A percentile compares a stretch with the other conserved stretches of the same genome.
These are phyloP conservation scores for Luffia ferchaultella DNA, from an alignment of 2,888 invertebrate species.

Conservation along the genomic window DNA sequence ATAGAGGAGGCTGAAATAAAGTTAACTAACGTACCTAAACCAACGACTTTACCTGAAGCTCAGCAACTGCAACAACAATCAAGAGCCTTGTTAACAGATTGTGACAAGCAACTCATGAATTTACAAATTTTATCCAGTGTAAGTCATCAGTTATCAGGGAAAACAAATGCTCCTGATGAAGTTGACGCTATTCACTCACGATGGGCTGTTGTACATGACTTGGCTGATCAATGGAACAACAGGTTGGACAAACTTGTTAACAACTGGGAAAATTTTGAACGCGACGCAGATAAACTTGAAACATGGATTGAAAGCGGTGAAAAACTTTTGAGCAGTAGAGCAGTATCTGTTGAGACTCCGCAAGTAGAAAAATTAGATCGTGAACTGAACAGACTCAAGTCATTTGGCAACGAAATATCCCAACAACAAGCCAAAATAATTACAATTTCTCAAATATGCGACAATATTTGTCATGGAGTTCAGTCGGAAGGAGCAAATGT, in stretches of 20 bases:
- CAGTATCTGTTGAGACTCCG: constrained; percentile 71
- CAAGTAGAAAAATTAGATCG: constrained; percentile 80
- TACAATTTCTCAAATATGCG: constrained; percentile 79
- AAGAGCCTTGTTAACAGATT: constrained; percentile 77
- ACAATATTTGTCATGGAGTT: constrained; percentile 79
- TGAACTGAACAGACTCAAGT: constrained; percentile 78
- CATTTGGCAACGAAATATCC: constrained; percentile 84
- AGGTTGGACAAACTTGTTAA: constrained; percentile 81
- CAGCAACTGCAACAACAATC: constrained; percentile 76
- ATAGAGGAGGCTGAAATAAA: constrained; percentile 88
- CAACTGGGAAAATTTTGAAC: constrained; percentile 85
- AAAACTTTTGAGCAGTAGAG: constrained; percentile 65
- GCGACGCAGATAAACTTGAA: constrained; percentile 77
- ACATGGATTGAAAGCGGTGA: constrained; percentile 78
- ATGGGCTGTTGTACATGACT: constrained; percentile 85
- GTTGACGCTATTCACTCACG: constrained; percentile 84
- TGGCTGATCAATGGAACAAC: constrained; percentile 78
- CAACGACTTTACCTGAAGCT: constrained; percentile 83
- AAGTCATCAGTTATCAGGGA: constrained; percentile 78
- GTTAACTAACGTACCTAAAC: constrained; percentile 77
- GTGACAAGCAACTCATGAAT: constrained; percentile 77
- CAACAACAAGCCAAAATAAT: constrained; percentile 87
- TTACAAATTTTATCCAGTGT: constrained; percentile 77
- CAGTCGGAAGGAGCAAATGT: constrained; percentile 79
- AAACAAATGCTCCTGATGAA: constrained; percentile 82